Evolutionary conservation across 2,888 invertebrate genomes (phyloP), one percentile per base, ranked within the genome.

Genomic region (Thysanoteuthis rhombus): DNA sequence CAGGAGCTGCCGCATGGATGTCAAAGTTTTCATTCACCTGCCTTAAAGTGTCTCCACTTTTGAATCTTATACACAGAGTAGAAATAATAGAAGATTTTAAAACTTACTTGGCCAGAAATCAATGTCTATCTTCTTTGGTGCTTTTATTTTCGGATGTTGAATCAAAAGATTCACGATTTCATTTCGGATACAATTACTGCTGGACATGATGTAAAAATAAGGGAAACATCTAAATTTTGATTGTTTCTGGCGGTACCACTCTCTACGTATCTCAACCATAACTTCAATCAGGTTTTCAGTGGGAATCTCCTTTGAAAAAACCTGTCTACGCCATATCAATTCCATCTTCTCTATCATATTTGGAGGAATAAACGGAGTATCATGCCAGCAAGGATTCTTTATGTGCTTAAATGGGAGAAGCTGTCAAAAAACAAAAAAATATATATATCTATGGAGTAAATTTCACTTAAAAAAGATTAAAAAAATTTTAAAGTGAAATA

Each of bases 191-290:
- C 75, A 75, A n/a, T 75, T n/a, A 75, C 19, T 36, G 19, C 75
- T 75, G 75, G 75, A 75, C 75, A 75, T n/a, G 75, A 75, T 75
- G 75, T 75, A 75, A n/a, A 75, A 75, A 75, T 75, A n/a, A 75
- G 75, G 75, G 19, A 75, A 75, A 19, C 75, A 75, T n/a, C 16
- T 75, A 16, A 75, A n/a, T 16, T n/a, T 75, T 75, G 75, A 36
- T n/a, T n/a, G 10, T 16, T 12, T 75, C 2, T 75, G 4, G 8
- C n/a, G 36, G 2, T 36, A 75, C n/a, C 12, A n/a, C 12, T 12
- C 19, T 75, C n/a, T 75, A 12, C n/a, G n/a, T 36, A 75, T 36
- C 16, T 75, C 4, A 5, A 36, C 19, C n/a, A 75, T 36, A 75
- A n/a, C 36, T n/a, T 75, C 75, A 10, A 4, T n/a, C n/a, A 75